phyloP scores from a whole-genome alignment of 2,888 invertebrate genomes.

The Melinopterus prodromus region DNA sequence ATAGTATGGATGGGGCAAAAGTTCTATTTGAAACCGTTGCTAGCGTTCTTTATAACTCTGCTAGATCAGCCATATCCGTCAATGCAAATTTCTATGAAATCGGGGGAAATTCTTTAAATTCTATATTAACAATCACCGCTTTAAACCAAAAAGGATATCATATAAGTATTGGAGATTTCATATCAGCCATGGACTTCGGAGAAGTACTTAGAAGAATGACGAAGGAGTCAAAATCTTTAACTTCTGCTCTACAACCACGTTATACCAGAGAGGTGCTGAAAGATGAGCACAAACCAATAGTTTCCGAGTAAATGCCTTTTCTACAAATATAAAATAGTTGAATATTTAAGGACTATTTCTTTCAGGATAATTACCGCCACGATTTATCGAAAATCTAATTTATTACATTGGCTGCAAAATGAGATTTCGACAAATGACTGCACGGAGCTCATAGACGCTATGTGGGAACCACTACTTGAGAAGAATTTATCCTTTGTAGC shows the following conservation, averaged over 20 bases:
- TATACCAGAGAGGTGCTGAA: conserved; percentile 66
- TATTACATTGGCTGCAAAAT: conserved; percentile 81
- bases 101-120: conserved; percentile 88
- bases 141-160: conserved; percentile 79
- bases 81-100: conserved; percentile 83
- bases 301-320: conserved; percentile 70
- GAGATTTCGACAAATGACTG: conserved; percentile 76
- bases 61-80: conserved; percentile 68
- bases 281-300: conserved; percentile 71
- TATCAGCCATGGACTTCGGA: conserved; percentile 74
- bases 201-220: conserved; percentile 72
- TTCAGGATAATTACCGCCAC: conserved; percentile 83
- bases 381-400: conserved; percentile 85
- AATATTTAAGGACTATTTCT: conserved; percentile 35
- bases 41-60: conserved; percentile 72
- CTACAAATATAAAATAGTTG: neutral
- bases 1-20: conserved; percentile 69
- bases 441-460: conserved; percentile 69
- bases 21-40: conserved; percentile 79
- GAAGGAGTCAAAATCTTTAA: conserved; percentile 48
- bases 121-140: conserved; percentile 81
- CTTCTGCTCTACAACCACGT: conserved; percentile 49
- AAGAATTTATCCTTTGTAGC: conserved; percentile 79
- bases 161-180: conserved; percentile 83
- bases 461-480: conserved; percentile 76